Evolutionary conservation across 2,113 vertebrate genomes (phyloP).

Genomic region (Thymallus thymallus): DNA sequence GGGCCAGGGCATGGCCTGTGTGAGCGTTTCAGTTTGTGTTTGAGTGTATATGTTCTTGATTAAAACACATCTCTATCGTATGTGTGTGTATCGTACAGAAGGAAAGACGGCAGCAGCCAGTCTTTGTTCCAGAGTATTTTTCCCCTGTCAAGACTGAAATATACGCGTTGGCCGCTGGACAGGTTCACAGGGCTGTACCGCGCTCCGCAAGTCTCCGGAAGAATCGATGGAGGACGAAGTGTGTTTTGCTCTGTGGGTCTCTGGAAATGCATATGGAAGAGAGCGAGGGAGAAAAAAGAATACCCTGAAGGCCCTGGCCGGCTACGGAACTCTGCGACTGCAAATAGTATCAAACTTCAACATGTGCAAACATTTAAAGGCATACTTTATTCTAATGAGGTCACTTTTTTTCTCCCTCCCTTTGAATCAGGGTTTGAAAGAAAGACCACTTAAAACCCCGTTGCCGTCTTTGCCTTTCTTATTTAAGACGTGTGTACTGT

Average conservation of each 20-base stretch:
- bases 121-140: neutral
- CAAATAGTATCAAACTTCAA: conserved; percentile 42
- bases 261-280: neutral
- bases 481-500: neutral
- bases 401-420: conserved; percentile 5
- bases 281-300: neutral
- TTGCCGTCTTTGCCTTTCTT: neutral
- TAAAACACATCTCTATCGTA: too few species aligned
- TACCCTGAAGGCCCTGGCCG: conserved; percentile 25
- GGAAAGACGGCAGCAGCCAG: neutral
- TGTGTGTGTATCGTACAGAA: conserved; percentile 19
- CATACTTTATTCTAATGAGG: conserved; percentile 34
- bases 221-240: neutral
- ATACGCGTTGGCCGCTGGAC: too few species aligned
- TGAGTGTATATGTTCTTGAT: too few species aligned
- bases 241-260: too few species aligned
- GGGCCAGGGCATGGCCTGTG: neutral
- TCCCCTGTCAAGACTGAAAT: too few species aligned
- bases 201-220: neutral
- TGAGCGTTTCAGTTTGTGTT: too few species aligned
- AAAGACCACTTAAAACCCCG: neutral
- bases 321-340: conserved; percentile 36
- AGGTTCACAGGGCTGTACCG: too few species aligned
- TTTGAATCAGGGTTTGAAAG: conserved; percentile 1
- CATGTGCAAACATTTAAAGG: conserved; percentile 51